Evolutionary conservation across 2,797 vertebrate species (phyloP).

Genomic region (Intellagama lesueurii): DNA sequence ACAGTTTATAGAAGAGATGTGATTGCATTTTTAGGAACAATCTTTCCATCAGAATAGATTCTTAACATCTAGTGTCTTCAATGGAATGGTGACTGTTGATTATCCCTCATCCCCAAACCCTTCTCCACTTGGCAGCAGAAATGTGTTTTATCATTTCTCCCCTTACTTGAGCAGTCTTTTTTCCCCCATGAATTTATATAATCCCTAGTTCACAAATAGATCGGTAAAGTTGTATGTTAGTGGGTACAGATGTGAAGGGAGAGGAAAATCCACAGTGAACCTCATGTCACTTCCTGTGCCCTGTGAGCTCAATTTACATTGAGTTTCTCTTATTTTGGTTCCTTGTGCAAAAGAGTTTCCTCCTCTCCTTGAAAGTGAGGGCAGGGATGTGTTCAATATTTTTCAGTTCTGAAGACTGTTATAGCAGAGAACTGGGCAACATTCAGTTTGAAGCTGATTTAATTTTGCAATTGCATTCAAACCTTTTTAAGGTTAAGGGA

Average conservation of each 20-base stretch:
- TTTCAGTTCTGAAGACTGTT: too few species aligned
- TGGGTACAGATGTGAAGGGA: not conserved
- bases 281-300: not conserved
- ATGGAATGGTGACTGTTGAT: not conserved
- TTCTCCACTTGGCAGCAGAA: not conserved
- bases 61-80: not conserved
- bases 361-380: too few species aligned
- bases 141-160: not conserved
- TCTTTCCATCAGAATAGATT: not conserved
- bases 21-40: constrained; percentile 6
- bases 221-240: not conserved
- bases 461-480: too few species aligned
- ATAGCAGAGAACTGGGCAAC: too few species aligned
- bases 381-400: too few species aligned
- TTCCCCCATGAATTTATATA: not conserved
- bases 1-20: not conserved
- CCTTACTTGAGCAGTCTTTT: not conserved
- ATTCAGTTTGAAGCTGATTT: too few species aligned
- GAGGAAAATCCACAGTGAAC: not conserved
- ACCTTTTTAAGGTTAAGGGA: too few species aligned
- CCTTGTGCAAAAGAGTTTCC: not conserved
- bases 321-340: not conserved
- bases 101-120: not conserved
- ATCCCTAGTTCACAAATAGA: not conserved
- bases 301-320: not conserved